A percentile compares a stretch with the other conserved stretches of the same genome.
phyloP scores from a whole-genome alignment of 2,113 vertebrate species.

The Scomber scombrus region DNA sequence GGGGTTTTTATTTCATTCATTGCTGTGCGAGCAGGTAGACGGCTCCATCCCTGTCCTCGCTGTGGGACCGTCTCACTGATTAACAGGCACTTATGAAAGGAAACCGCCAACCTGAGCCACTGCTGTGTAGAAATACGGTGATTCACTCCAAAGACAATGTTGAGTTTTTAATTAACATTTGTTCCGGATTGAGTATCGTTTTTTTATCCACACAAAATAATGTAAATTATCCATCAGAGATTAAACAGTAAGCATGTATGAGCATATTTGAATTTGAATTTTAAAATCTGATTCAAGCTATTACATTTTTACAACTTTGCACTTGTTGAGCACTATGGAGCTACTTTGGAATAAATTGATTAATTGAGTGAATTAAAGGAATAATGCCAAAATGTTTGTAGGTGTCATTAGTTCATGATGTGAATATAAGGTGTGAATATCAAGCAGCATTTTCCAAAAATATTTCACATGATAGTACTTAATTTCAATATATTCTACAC shows the following conservation, averaged over 20 bases:
- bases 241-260: not conserved
- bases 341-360: not conserved
- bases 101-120: constrained; percentile 9
- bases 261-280: not conserved
- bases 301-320: not conserved
- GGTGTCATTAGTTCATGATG: not conserved
- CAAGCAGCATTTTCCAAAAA: constrained; percentile 1
- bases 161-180: not conserved
- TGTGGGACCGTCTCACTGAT: constrained; percentile 45
- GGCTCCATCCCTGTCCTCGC: constrained; percentile 49
- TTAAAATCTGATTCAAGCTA: not conserved
- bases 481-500: not conserved
- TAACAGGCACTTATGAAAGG: constrained; percentile 29
- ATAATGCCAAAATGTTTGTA: not conserved
- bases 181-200: not conserved
- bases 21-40: constrained; percentile 72
- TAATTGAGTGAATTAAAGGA: not conserved
- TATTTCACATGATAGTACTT: not conserved
- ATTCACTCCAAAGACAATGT: not conserved
- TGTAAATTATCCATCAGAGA: not conserved
- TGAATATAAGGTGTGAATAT: constrained; percentile 8
- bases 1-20: constrained; percentile 77
- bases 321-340: not conserved
- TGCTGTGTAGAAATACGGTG: constrained; percentile 31
- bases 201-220: not conserved